Base-by-base conservation (phyloP, 2,797 vertebrate genomes). In the Peromyscus attwateri region DNA sequence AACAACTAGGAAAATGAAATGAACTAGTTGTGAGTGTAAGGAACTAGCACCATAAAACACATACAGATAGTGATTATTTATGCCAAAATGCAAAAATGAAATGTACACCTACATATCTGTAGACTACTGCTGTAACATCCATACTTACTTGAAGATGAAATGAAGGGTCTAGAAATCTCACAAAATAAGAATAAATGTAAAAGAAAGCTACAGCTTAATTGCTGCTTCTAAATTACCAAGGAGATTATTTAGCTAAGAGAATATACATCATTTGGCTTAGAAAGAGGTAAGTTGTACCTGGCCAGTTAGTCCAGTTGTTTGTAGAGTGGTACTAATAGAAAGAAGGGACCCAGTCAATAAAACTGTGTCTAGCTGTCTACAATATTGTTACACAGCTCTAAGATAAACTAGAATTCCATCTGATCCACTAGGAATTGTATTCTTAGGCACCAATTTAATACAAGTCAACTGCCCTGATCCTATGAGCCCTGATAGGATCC, bases 141-240 rank as follows among this genome's bases (percentile, higher is more conserved):
- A 71, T 77, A 34, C 6, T 79, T 71, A 82, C 0, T 76, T 89
- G 40, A 25, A 84, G 25, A 89, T 66, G n/a, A 94, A 55, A 94
- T 75, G 29, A 43, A 92, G 27, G 52, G 16, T 7, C 43, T 77
- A 83, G n/a, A 83, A 95, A 91, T 88, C 31, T 87, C 10, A 10
- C 25, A n/a, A 96, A 76, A 68, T 92, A 73, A 68, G 34, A 70
- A 5, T 70, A 80, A 92, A 89, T 31, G 16, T 75, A 6, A 89
- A 94, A 92, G 85, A 91, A 88, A 80, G 3, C 13, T 88, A 46
- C 29, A 49, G 21, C 14, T 37, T 88, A 76, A 55, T 55, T 75
- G 79, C 40, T 76, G 13, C 9, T 52, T 89, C 73, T 85, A 87
- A 93, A 62, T 85, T 70, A 89, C 27, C n/a, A 46, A 81, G 29